A percentile compares a stretch with the other conserved stretches of the same genome.
Evolutionary conservation across 2,888 invertebrate species (phyloP).

Genomic region (Ceraclea dissimilis): DNA sequence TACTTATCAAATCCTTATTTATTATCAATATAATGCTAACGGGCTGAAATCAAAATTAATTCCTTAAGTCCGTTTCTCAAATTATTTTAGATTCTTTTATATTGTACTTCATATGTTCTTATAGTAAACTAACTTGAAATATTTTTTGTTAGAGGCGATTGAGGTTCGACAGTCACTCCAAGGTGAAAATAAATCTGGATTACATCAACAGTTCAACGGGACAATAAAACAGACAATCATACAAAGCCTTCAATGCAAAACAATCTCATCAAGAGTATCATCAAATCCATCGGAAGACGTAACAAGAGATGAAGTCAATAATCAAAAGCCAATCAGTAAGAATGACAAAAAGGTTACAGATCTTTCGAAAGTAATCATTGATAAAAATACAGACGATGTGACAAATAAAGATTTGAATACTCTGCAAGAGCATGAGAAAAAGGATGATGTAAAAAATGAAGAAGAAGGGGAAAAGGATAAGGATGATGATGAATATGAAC

Average conservation of each 20-base stretch:
- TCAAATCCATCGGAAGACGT: neutral
- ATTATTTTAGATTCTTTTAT: too few species aligned
- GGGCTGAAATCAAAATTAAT: too few species aligned
- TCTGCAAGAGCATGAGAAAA: neutral
- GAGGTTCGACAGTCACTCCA: conserved; percentile 34
- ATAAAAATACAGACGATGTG: conserved; percentile 27
- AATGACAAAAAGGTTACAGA: conserved; percentile 9
- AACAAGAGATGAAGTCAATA: neutral
- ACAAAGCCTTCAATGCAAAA: conserved; percentile 1
- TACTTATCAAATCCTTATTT: too few species aligned
- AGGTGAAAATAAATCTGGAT: conserved; percentile 28
- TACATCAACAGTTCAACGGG: conserved; percentile 46
- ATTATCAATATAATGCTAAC: too few species aligned
- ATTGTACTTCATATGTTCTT: too few species aligned
- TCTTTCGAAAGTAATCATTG: conserved; percentile 16
- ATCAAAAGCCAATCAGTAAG: neutral
- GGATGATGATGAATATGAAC: conserved; percentile 38
- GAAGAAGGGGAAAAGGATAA: neutral
- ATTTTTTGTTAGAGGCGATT: conserved; percentile 33
- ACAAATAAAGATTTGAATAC: neutral
- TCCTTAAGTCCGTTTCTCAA: too few species aligned
- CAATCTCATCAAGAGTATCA: neutral
- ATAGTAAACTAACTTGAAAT: neutral
- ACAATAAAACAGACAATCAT: conserved; percentile 37
- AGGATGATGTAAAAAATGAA: neutral